Base-by-base conservation (phyloP, 2,113 vertebrate genomes). In the Silurus meridionalis region DNA sequence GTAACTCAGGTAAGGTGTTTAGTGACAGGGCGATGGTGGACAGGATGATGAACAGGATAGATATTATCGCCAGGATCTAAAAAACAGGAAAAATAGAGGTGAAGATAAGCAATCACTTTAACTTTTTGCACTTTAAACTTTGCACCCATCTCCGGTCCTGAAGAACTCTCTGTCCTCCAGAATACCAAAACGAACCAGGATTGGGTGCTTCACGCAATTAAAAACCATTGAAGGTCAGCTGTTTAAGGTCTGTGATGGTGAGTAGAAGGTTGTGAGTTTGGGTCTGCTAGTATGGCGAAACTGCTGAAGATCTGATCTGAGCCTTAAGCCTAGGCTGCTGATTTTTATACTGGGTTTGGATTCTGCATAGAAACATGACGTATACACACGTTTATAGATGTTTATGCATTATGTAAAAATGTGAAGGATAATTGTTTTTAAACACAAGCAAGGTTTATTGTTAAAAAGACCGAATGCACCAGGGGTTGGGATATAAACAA, bases 1-100 rank as follows among this genome's bases (percentile, higher is more conserved):
- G 98, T 88, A 99, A 95, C 87, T 99, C 98, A 0, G 98, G 98
- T 48, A 99, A 93, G 0, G 98, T 99, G 94, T 99, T 99, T 91
- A 99, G 96, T 83, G 98, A 99, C 91, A 99, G 93, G 15, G 98
- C 98, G 84, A 99, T 98, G 89, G 98, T 99, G 78, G 98, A 99
- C 87, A 99, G 95, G 37, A 99, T 92, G 89, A 99, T 99, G 94
- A 99, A 99, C 81, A 99, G 93, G 93, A 99, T 99, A 83, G 98
- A 99, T 90, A 99, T 95, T 89, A 96, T 98, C 91, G 98, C 98
- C 96, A 99, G 93, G 92, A 91, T 57, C 90, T 91, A 85, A 21
- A 79, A 85, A 80, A 66, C 28, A 57, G 48, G n/a, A 78, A 11
- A 69, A 63, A 2, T 10, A 85, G 5, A 79, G 10, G 28, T 80